phyloP scores from a whole-genome alignment of 2,797 vertebrate genomes.

The Sebastes vulpes region DNA sequence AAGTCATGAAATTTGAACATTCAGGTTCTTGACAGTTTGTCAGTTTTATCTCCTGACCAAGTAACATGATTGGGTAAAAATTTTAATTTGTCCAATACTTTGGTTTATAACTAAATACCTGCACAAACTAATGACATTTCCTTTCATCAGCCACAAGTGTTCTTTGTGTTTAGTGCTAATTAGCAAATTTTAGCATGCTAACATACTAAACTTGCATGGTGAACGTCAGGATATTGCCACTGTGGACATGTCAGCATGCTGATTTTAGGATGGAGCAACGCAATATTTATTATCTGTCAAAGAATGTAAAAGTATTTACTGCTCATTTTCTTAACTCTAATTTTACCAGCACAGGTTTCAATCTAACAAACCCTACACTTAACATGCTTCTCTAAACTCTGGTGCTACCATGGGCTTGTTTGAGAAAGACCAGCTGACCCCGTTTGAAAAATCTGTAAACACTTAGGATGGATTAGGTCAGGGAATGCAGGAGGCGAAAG shows the following conservation, averaged over 20 bases:
- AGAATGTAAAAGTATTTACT: neutral
- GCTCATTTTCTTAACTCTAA: neutral
- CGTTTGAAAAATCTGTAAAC: constrained; percentile 73
- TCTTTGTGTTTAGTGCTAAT: neutral
- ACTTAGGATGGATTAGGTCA: constrained; percentile 76
- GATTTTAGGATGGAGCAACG: neutral
- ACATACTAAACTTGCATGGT: neutral
- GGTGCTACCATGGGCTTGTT: constrained; percentile 35
- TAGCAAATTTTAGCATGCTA: neutral
- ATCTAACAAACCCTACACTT: neutral
- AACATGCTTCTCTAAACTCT: neutral
- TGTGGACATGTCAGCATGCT: neutral
- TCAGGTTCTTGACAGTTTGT: neutral
- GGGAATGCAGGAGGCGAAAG: constrained; percentile 45
- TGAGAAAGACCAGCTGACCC: constrained; percentile 76
- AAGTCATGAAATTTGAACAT: neutral
- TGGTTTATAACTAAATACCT: neutral
- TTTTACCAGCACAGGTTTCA: neutral
- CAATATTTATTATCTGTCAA: neutral
- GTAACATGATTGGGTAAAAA: neutral
- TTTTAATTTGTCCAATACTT: neutral
- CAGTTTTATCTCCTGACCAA: neutral
- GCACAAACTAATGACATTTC: neutral
- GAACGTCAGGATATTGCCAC: neutral
- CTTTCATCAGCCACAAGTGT: neutral